Evolutionary conservation across 2,888 invertebrate genomes (phyloP).

Genomic region (Rhamnusium bicolor): DNA sequence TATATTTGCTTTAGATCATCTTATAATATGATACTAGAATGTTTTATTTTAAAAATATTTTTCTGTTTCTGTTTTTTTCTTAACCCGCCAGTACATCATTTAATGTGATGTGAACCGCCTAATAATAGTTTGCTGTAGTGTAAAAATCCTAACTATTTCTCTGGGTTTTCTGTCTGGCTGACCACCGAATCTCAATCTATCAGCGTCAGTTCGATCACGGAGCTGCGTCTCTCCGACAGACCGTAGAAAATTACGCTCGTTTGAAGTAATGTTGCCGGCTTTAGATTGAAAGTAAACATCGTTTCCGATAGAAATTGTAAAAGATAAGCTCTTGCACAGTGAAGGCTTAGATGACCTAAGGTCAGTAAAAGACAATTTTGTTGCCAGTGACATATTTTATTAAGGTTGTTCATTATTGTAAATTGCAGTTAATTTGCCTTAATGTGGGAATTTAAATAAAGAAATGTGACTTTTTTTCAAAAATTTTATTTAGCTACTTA

Average conservation of each 20-base stretch:
- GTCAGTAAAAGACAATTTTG: background rate
- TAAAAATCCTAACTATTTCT: constrained; percentile 25
- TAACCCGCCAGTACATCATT: background rate
- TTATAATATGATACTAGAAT: background rate
- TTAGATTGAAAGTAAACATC: constrained; percentile 51
- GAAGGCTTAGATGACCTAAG: background rate
- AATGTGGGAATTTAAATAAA: no score
- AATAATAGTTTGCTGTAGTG: constrained; percentile 25
- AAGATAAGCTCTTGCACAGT: constrained; percentile 32
- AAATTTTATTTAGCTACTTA: no score
- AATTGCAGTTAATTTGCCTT: no score
- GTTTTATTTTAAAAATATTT: background rate
- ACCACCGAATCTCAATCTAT: constrained; percentile 50
- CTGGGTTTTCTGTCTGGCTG: constrained; percentile 46
- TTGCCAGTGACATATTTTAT: no score
- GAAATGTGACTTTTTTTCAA: no score
- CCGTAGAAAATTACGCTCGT: constrained; percentile 50
- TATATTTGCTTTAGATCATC: background rate
- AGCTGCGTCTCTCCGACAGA: constrained; percentile 39
- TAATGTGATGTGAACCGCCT: background rate
- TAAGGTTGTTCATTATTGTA: no score
- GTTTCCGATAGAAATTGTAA: constrained; percentile 42
- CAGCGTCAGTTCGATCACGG: constrained; percentile 46
- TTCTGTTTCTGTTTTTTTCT: background rate
- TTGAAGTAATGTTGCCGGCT: constrained; percentile 49